These are phyloP conservation scores for Watsonalla cultraria DNA, from an alignment of 2,888 invertebrate genomes.

Conservation along the genomic window DNA sequence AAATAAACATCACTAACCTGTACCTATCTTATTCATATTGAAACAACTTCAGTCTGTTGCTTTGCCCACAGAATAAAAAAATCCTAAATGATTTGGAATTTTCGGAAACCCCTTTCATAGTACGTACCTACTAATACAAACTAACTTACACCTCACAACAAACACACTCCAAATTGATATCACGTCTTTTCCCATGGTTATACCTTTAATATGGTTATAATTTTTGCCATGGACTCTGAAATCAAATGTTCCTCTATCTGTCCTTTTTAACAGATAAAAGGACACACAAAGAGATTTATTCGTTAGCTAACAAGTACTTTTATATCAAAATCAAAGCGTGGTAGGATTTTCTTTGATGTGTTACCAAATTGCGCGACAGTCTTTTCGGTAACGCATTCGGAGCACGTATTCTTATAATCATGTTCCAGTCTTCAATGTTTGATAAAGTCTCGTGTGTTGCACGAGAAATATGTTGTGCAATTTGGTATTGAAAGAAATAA, in stretches of 20 bases:
- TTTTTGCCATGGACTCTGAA: too few relatives aligned
- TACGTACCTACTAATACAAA: too few relatives aligned
- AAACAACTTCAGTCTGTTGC: too few relatives aligned
- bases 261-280: slow-evolving; percentile 24
- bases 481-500: slow-evolving; percentile 44
- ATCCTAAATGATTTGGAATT: too few relatives aligned
- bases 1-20: too few relatives aligned
- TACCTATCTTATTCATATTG: too few relatives aligned
- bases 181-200: too few relatives aligned
- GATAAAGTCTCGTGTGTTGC: slow-evolving; percentile 64
- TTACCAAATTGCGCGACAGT: slow-evolving; percentile 29
- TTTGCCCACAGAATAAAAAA: too few relatives aligned
- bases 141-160: too few relatives aligned
- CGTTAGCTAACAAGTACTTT: slow-evolving; percentile 63
- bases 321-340: slow-evolving; percentile 67
- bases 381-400: slow-evolving; percentile 56
- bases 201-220: too few relatives aligned
- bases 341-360: slow-evolving; percentile 65
- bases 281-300: slow-evolving; percentile 42
- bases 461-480: slow-evolving; percentile 59
- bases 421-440: slow-evolving; percentile 72
- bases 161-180: too few relatives aligned
- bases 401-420: slow-evolving; percentile 74
- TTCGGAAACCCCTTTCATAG: too few relatives aligned
- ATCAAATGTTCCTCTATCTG: neutral